A percentile compares a stretch with the other conserved stretches of the same genome.
Conservation (phyloP, 2,797 vertebrate genomes). For the Falco columbarius region DNA sequence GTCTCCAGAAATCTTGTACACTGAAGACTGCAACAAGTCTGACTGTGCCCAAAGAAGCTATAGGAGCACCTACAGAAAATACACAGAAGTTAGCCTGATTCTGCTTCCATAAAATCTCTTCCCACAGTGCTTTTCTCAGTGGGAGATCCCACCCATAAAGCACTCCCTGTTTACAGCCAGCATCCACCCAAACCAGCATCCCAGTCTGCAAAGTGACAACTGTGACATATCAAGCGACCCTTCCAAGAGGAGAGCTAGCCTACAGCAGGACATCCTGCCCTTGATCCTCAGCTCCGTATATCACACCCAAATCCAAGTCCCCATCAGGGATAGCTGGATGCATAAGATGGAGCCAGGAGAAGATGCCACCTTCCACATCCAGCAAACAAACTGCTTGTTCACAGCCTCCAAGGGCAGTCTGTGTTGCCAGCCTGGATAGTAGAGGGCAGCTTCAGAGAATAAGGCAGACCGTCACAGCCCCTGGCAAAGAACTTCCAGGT, state of each 20-base stretch:
- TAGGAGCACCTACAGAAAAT: not conserved
- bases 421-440: not conserved
- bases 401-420: not conserved
- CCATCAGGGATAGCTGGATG: too few species aligned
- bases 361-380: not conserved
- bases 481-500: not conserved
- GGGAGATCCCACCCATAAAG: not conserved
- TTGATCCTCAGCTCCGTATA: not conserved
- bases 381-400: not conserved
- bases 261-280: not conserved
- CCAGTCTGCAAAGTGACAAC: not conserved
- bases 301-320: not conserved
- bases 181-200: not conserved
- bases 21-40: not conserved
- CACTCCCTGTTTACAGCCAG: not conserved
- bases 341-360: not conserved
- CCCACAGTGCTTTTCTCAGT: not conserved
- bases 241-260: not conserved
- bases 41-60: not conserved
- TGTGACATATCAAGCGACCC: not conserved
- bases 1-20: fast-evolving
- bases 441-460: not conserved
- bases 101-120: not conserved
- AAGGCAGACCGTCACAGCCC: not conserved
- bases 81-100: not conserved